Percentiles rank a stretch among this genome's conserved stretches.
Conservation (phyloP, 2,113 vertebrate species). For the Elachura formosa region DNA sequence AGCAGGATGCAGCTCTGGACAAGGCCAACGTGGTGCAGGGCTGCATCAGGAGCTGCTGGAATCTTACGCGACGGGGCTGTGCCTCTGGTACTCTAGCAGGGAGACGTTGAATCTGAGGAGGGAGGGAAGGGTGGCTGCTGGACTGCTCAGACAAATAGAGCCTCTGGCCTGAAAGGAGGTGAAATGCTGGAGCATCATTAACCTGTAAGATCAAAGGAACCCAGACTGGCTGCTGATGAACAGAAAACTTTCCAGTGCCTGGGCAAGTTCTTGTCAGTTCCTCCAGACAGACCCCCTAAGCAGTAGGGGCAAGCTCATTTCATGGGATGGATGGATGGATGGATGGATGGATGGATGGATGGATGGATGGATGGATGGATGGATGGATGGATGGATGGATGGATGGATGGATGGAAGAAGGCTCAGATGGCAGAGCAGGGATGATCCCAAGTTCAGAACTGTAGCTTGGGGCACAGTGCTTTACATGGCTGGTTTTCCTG, state of each 20-base stretch:
- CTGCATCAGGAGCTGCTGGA: not conserved
- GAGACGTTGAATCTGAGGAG: not conserved
- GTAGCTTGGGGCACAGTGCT: not conserved
- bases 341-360: not conserved
- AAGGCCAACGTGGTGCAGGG: not conserved
- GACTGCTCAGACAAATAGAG: not conserved
- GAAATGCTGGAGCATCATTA: not conserved
- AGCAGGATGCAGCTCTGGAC: not conserved
- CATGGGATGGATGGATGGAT: rapidly evolving
- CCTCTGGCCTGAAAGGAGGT: not conserved
- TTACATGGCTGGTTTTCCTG: not conserved
- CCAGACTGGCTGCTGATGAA: not conserved
- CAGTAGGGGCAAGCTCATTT: not conserved
- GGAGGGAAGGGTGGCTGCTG: not conserved
- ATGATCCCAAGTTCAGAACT: not conserved
- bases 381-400: not conserved
- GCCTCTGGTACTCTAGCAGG: not conserved
- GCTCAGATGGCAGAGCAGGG: not conserved
- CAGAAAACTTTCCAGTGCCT: not conserved
- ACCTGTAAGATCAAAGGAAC: not conserved
- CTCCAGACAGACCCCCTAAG: not conserved
- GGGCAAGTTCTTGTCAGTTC: not conserved
- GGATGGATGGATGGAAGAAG: not conserved
- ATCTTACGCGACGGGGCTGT: not conserved
- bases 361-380: not conserved